These are phyloP conservation scores for Myotis davidii DNA, from an alignment of 2,113 vertebrate species.

Conservation along the genomic window DNA sequence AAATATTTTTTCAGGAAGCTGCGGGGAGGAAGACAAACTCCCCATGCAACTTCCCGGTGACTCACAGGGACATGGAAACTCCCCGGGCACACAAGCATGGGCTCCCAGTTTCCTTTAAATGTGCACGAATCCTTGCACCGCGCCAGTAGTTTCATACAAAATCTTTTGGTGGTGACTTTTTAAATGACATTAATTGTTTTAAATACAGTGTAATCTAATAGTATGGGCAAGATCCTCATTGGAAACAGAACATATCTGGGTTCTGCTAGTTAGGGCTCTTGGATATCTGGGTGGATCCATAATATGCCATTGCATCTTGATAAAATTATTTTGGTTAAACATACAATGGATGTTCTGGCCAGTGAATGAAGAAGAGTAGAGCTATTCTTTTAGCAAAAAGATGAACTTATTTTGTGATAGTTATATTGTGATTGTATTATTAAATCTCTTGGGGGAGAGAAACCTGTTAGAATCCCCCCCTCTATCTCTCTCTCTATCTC, in stretches of 20 bases:
- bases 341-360: not conserved
- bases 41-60: too few relatives aligned
- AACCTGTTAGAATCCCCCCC: not conserved
- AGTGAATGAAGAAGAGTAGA: not conserved
- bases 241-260: not conserved
- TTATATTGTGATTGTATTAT: not conserved
- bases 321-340: slow-evolving; percentile 9
- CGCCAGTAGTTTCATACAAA: slow-evolving; percentile 35
- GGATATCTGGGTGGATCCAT: not conserved
- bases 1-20: too few relatives aligned
- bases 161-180: slow-evolving; percentile 53
- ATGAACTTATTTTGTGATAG: slow-evolving; percentile 30
- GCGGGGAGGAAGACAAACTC: too few relatives aligned
- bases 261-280: slow-evolving; percentile 29
- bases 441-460: not conserved
- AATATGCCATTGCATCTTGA: slow-evolving; percentile 3
- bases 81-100: too few relatives aligned
- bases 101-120: too few relatives aligned
- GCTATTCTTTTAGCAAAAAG: not conserved
- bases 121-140: too few relatives aligned
- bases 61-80: too few relatives aligned
- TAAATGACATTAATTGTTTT: slow-evolving; percentile 41
- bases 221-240: not conserved
- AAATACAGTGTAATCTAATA: slow-evolving; percentile 36
- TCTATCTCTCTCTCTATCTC: fast-evolving